Evolutionary conservation across 2,113 vertebrate genomes (phyloP), one percentile per base, ranked within the genome.

Genomic region (Nesogale talazaci): DNA sequence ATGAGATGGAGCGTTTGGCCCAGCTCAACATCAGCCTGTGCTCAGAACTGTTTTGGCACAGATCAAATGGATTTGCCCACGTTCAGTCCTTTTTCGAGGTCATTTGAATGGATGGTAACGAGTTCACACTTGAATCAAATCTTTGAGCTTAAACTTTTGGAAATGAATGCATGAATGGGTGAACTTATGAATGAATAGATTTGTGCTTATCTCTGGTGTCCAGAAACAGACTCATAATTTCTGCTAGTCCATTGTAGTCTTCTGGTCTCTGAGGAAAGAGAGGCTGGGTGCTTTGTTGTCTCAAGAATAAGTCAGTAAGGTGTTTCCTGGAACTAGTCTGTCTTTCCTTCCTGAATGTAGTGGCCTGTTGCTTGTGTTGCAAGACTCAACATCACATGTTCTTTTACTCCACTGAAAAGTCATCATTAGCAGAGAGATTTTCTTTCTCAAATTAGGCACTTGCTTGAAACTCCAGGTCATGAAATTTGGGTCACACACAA

Each of bases 311-410:
- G 82, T 84, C 76, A 93, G 36, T 78, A 65, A 90, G 95, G 82
- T 95, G 93, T 90, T 96, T 96, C 94, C 95, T 90, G 59, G 31
- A 89, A 42, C 56, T 70, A 23, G 14, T 10, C 3, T 17, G 7
- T 29, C 11, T 61, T 91, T 96, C 94, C 93, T 96, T 93, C 93
- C 96, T 90, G 88, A 29, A 76, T 56, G 17, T 57, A 29, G 76
- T 59, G 93, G 86, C 92, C 36, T 90, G n/a, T 94, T 95, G 95
- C n/a, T 74, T 74, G 59, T 83, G 90, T 63, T 77, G 46, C 59
- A 84, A 91, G 81, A 89, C 59, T 79, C 36, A 8, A 0, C 42
- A 29, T 92, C 75, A 20, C 31, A 17, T 77, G 76, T 57, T 34
- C 38, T 52, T 65, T 85, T 34, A 15, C 36, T 84, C 79, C 70